phyloP scores from a whole-genome alignment of 2,888 invertebrate species.

The Chirona hameri region DNA sequence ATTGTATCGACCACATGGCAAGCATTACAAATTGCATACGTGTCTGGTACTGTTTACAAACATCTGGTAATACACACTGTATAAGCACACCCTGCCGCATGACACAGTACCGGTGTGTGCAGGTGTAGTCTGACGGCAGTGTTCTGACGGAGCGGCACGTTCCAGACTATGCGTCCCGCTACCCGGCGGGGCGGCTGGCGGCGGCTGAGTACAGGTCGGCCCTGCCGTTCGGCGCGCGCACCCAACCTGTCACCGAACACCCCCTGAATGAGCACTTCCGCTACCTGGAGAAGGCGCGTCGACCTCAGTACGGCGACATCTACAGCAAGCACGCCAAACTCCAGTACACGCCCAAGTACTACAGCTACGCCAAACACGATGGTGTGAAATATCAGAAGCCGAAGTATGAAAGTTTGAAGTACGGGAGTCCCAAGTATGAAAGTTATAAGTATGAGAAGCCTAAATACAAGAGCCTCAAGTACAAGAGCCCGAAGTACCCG shows the following conservation, averaged over 20 bases:
- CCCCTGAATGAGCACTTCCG: slow-evolving; percentile 1
- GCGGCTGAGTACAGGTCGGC: neutral
- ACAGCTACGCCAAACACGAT: neutral
- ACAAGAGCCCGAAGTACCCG: too few relatives aligned
- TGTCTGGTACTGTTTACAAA: too few relatives aligned
- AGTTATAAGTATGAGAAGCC: neutral
- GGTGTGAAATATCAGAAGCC: neutral
- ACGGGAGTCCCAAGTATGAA: neutral
- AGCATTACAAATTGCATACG: too few relatives aligned
- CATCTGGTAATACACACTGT: too few relatives aligned
- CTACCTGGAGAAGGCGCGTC: neutral
- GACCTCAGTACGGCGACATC: neutral
- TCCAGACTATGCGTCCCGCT: neutral
- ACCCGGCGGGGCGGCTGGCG: neutral
- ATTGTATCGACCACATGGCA: too few relatives aligned
- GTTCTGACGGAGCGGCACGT: neutral
- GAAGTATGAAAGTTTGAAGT: neutral
- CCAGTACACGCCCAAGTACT: neutral
- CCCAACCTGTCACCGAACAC: neutral
- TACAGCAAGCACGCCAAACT: neutral
- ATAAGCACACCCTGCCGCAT: too few relatives aligned
- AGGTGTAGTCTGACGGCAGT: too few relatives aligned
- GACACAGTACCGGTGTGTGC: too few relatives aligned
- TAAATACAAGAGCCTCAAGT: neutral
- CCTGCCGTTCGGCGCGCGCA: neutral